Evolutionary conservation across 1,140 invertebrate species (phyloP), one percentile per base, ranked within the genome.

Genomic region (Listronotus oregonensis): DNA sequence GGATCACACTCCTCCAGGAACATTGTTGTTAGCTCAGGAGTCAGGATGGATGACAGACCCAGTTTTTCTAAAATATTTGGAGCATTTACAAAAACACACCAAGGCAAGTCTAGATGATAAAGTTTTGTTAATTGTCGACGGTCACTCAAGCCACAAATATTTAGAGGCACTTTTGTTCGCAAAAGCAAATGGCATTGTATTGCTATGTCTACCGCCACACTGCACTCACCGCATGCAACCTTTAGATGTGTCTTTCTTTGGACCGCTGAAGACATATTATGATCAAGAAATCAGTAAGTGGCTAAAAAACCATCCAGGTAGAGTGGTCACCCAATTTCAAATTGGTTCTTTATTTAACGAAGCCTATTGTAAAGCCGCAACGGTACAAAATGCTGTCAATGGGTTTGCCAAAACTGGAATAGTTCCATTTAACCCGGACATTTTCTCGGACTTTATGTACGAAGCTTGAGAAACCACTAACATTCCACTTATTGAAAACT

Each of bases 191-290:
- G 40, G 42, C 17, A 47, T 59, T 47, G 17, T 27, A n/a, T n/a
- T 59, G 9, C 43, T 47, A 6, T 59, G 42, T 27, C 27, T 47
- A n/a, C 57, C 57, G n/a, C 18, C 57, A 4, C 57, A 59, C 11
- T 59, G 57, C 43, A 59, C 57, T 3, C 57, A 59, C 31, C 40
- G 57, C 10, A 6, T 47, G n/a, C 57, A 59, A 39, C 57, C 57
- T 10, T 14, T 59, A 6, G n/a, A 59, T 47, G 40, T 59, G 2
- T 5, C 18, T 17, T 47, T 59, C 31, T 59, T 59, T 47, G 57
- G 57, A n/a, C 57, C 57, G 4, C 18, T 59, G 3, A n/a, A 59
- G 18, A 59, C 40, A 21, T 59, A 59, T 47, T 59, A 14, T 14
- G 15, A 59, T 6, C 57, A 59, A 47, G 57, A 6, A 10, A 47